Base-by-base conservation (phyloP, 2,797 vertebrate genomes). In the Psittacula echo region DNA sequence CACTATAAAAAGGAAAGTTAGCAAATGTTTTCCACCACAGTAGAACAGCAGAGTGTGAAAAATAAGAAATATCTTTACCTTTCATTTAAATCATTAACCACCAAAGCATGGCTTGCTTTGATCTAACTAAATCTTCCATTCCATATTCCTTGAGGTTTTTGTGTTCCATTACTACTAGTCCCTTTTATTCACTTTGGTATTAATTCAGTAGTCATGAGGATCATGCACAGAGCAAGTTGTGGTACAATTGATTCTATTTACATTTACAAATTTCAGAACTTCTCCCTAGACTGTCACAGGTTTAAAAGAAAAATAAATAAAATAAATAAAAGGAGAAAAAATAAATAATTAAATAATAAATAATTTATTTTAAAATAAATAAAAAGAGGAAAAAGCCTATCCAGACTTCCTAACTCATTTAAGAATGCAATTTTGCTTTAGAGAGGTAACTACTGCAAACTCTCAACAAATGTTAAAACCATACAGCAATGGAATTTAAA, bases 1-100 rank as follows among this genome's bases (percentile, higher is more conserved):
- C 66, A 44, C 72, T 74, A 92, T 72, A 85, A 87, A 93, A 95
- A 91, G 48, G 42, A 68, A 92, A 94, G 65, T 60, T 75, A 89
- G 58, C 75, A 82, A 86, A 68, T 60, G 58, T 66, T 92, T 94
- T 87, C 58, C 84, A 85, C 62, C 73, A 53, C 78, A 92, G 75
- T 0, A 58, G 85, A 95, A 93, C 29, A 65, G 67, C 58, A 87
- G 32, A 32, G 72, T 66, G 65, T 75, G 68, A 92, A 92, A 93
- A 87, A 77, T 29, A 91, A 89, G 70, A 92, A 37, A 45, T 65
- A 70, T 50, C 42, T 72, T 32, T 54, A 92, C 61, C 82, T 42
- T 27, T 87, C 72, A 83, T 62, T 95, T 85, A 91, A 85, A 94
- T 78, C 47, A 72, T 80, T 85, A 87, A 78, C 48, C n/a, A 62